Base-by-base conservation (phyloP, 2,797 vertebrate genomes). In the Trematomus bernacchii region DNA sequence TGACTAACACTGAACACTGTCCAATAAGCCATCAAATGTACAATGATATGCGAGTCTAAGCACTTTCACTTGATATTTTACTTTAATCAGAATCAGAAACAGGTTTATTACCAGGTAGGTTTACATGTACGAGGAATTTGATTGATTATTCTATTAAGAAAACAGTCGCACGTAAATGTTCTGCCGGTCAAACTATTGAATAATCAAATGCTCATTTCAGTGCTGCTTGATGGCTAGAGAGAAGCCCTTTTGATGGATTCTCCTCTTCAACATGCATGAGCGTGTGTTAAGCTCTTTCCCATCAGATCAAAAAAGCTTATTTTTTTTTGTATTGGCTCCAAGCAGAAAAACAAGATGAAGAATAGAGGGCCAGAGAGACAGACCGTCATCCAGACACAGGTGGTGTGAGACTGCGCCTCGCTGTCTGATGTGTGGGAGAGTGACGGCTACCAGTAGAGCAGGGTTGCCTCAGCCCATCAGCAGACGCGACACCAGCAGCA, bases 391-490 rank as follows among this genome's bases (percentile, higher is more conserved):
- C 57, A 76, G 75, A 66, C 76, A 72, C 91, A 90, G 89, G 89
- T 91, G 87, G 84, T 66, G 51, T 57, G 86, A 86, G 89, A 77
- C 86, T 42, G 77, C 80, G 23, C 85, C 11, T 47, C 68, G 4
- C 87, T 21, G 82, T 79, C 86, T 91, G 87, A 87, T 79, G 70
- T 72, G 83, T 67, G 88, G 73, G 53, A 92, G 88, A 94, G 72
- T 90, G 94, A 92, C 83, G 82, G 90, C 87, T 87, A 86, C 91
- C 89, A 51, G 83, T 27, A 30, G 93, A 89, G 87, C 78, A 53
- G 91, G 87, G 82, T 54, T 66, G 85, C 79, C 86, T 77, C 58
- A 60, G 83, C 87, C 89, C 88, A 71, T 89, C 86, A 77, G 88
- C 90, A 87, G 83, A 88, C 69, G 83, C 44, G 68, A 77, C 88